Evolutionary conservation across 2,113 vertebrate species (phyloP).

Genomic region (Micronycteris hirsuta): DNA sequence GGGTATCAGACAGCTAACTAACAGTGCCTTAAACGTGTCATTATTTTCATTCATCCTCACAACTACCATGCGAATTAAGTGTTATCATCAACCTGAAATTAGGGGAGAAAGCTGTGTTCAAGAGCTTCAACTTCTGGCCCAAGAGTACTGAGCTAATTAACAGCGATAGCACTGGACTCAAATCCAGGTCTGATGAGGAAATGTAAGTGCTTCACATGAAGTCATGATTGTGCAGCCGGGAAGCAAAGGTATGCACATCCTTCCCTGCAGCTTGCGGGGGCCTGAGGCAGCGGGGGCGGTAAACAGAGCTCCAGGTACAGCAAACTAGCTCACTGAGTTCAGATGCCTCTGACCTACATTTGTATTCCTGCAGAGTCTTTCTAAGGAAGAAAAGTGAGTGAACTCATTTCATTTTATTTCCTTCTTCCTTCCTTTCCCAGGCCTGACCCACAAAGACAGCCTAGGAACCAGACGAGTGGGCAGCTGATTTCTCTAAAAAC

Average conservation of each 20-base stretch:
- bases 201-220: not conserved
- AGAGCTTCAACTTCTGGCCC: not conserved
- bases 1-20: not conserved
- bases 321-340: not conserved
- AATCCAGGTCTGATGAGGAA: not conserved
- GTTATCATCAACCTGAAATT: not conserved
- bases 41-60: not conserved
- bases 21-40: not conserved
- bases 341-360: not conserved
- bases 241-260: not conserved
- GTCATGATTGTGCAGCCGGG: not conserved
- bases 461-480: not conserved
- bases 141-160: not conserved
- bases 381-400: constrained; percentile 31
- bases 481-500: constrained; percentile 19
- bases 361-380: not conserved
- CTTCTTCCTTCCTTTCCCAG: not conserved
- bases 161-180: not conserved
- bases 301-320: not conserved
- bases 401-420: constrained; percentile 29
- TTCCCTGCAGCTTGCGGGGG: not conserved
- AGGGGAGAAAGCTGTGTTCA: not conserved
- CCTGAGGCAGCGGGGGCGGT: not conserved
- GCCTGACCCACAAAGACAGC: not conserved
- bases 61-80: not conserved